Percentiles rank a stretch among this genome's conserved stretches.
Evolutionary conservation across 2,888 invertebrate species (phyloP).

Genomic region (Synergus laeviventris): DNA sequence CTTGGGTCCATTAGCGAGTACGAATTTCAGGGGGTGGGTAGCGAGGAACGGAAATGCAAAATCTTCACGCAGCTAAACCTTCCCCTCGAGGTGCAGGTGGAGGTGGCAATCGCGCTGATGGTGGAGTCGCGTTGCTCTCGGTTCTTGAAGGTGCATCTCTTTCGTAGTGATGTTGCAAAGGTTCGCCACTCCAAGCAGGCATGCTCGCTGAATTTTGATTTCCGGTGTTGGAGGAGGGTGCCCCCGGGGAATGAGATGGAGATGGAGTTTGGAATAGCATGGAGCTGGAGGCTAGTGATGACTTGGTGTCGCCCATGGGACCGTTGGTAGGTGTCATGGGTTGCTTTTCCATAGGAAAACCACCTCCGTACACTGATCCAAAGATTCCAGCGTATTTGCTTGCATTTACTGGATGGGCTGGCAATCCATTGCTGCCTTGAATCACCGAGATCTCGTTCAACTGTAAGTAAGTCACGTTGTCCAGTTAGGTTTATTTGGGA

Average conservation of each 20-base stretch:
- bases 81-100: slow-evolving; percentile 82
- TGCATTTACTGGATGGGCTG: slow-evolving; percentile 76
- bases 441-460: slow-evolving; percentile 89
- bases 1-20: not conserved
- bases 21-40: slow-evolving; percentile 15
- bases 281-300: slow-evolving; percentile 70
- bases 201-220: slow-evolving; percentile 76
- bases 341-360: slow-evolving; percentile 78
- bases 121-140: slow-evolving; percentile 73
- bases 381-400: slow-evolving; percentile 86
- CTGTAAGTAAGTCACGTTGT: slow-evolving; percentile 76
- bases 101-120: slow-evolving; percentile 78
- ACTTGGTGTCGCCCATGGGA: slow-evolving; percentile 76
- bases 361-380: slow-evolving; percentile 82
- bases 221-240: slow-evolving; percentile 70
- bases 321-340: slow-evolving; percentile 77
- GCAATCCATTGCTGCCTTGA: slow-evolving; percentile 84
- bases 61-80: slow-evolving; percentile 82
- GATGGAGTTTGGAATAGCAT: slow-evolving; percentile 74
- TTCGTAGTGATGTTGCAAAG: slow-evolving; percentile 79
- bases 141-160: slow-evolving; percentile 76
- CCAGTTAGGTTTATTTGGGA: slow-evolving; percentile 58
- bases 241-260: slow-evolving; percentile 75
- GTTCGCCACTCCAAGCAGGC: slow-evolving; percentile 77
- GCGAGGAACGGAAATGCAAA: slow-evolving; percentile 37